These are phyloP conservation scores for Ceryle rudis DNA, from an alignment of 2,797 vertebrate species.

Conservation along the genomic window DNA sequence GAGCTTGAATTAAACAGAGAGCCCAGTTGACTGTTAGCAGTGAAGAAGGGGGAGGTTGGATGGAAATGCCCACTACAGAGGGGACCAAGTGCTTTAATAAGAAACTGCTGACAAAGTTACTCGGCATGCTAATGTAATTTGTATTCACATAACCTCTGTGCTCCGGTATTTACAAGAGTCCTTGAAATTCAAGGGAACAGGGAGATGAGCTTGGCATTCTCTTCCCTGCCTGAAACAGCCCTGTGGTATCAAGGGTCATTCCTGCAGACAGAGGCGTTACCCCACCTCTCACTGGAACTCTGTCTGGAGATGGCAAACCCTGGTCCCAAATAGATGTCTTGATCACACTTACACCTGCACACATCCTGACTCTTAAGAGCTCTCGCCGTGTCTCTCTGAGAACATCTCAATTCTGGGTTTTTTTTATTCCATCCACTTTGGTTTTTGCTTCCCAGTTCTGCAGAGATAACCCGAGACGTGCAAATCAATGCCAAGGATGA, in stretches of 20 bases:
- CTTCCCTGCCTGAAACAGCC: background rate
- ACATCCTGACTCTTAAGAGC: background rate
- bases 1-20: background rate
- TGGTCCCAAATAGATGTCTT: background rate
- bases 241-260: background rate
- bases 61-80: conserved; percentile 39
- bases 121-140: conserved; percentile 55
- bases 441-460: background rate
- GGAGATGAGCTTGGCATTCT: conserved; percentile 34
- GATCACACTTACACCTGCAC: background rate
- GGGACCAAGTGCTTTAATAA: conserved; percentile 42
- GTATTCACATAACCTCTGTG: conserved; percentile 54
- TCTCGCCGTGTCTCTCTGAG: background rate
- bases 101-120: conserved; percentile 60
- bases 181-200: conserved; percentile 61
- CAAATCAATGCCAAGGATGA: background rate
- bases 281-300: background rate
- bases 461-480: accelerated
- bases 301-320: background rate
- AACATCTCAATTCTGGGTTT: background rate
- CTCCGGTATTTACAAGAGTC: conserved; percentile 59
- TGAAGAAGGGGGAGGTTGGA: background rate
- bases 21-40: conserved; percentile 24
- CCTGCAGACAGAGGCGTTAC: background rate
- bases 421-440: background rate